A percentile compares a stretch with the other conserved stretches of the same genome.
phyloP scores from a whole-genome alignment of 2,113 vertebrate species.

The Thamnaconus septentrionalis region DNA sequence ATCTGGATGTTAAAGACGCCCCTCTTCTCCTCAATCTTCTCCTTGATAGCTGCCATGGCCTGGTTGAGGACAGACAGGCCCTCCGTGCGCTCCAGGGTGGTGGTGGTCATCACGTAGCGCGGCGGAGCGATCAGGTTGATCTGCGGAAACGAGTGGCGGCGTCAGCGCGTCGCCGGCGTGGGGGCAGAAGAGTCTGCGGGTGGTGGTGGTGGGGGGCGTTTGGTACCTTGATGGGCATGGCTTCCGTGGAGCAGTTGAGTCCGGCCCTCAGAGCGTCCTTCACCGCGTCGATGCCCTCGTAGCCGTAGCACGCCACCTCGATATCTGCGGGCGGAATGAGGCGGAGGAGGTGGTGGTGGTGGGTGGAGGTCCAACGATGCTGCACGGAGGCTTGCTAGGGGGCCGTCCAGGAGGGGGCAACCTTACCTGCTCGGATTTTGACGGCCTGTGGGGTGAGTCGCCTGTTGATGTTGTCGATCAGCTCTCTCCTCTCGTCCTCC shows the following conservation, averaged over 20 bases:
- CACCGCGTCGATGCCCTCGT: slow-evolving; percentile 97
- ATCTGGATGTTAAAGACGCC: slow-evolving; percentile 98
- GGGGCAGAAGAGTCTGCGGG: background rate
- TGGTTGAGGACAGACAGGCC: slow-evolving; percentile 96
- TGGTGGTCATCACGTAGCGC: slow-evolving; percentile 98
- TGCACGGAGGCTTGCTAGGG: no score
- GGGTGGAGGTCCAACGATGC: no score
- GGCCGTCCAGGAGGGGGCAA: background rate
- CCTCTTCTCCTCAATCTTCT: slow-evolving; percentile 97
- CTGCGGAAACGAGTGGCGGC: slow-evolving; percentile 54
- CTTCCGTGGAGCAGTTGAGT: slow-evolving; percentile 92
- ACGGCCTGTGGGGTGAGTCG: slow-evolving; percentile 96
- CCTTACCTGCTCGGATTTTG: slow-evolving; percentile 94
- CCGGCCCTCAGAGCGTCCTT: slow-evolving; percentile 95
- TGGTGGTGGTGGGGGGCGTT: no score
- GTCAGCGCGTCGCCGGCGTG: background rate
- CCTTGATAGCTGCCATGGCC: slow-evolving; percentile 98
- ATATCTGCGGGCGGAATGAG: slow-evolving; percentile 81
- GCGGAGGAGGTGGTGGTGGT: no score
- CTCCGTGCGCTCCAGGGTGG: slow-evolving; percentile 96
- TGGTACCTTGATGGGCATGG: slow-evolving; percentile 94
- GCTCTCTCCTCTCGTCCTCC: slow-evolving; percentile 88
- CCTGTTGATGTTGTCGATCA: slow-evolving; percentile 97
- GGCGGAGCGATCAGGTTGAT: slow-evolving; percentile 98
- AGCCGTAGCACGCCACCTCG: slow-evolving; percentile 97